Evolutionary conservation across 1,140 invertebrate genomes (phyloP).

Genomic region (Pseudachorutes palmiensis): DNA sequence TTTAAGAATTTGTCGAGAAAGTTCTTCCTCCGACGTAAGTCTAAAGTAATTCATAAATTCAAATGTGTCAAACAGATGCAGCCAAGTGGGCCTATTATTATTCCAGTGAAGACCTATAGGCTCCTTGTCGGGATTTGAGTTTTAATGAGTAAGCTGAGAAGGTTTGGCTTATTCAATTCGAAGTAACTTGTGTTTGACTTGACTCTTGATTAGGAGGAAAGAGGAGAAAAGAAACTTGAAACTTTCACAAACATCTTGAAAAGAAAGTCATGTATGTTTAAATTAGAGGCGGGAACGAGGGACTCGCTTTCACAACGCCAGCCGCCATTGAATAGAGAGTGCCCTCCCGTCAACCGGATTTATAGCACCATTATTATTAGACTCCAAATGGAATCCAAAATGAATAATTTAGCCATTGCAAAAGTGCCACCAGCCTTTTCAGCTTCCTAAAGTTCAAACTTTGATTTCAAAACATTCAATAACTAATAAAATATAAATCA

Average conservation of each 20-base stretch:
- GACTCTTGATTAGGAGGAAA: constrained; percentile 13
- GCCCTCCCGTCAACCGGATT: background rate
- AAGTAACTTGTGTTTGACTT: constrained; percentile 7
- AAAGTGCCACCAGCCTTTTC: too few relatives aligned
- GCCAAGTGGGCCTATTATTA: background rate
- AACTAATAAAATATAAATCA: too few relatives aligned
- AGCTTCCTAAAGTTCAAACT: too few relatives aligned
- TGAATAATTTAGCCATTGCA: too few relatives aligned
- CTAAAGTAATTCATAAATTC: constrained; percentile 7
- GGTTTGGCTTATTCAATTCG: background rate
- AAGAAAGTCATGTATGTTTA: constrained; percentile 10
- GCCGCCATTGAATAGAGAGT: too few relatives aligned
- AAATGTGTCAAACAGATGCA: constrained; percentile 7
- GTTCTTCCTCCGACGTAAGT: background rate
- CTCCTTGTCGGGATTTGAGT: too few relatives aligned
- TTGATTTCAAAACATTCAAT: too few relatives aligned
- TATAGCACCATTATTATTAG: too few relatives aligned
- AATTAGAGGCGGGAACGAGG: background rate
- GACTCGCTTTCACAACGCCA: background rate
- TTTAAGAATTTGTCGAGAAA: background rate
- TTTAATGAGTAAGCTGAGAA: constrained; percentile 3
- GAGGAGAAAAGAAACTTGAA: constrained; percentile 6
- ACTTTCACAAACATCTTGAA: background rate
- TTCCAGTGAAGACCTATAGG: too few relatives aligned
- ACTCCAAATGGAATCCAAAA: too few relatives aligned